Evolutionary conservation across 2,113 vertebrate species (phyloP), one percentile per base, ranked within the genome.

Genomic region (Rhagologus leucostigma): DNA sequence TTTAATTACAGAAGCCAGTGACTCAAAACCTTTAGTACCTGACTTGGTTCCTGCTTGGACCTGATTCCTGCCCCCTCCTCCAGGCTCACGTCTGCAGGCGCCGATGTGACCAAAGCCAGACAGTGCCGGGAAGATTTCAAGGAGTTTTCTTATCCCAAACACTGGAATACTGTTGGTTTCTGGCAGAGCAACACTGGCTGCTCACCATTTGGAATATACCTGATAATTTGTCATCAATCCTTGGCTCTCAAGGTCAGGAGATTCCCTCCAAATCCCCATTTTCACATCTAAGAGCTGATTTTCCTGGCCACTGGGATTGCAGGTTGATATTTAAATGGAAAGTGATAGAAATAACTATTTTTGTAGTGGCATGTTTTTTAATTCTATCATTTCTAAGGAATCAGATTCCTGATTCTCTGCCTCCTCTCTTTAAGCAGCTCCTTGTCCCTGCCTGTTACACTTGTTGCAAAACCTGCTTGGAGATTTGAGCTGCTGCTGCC

Each of bases 1-100:
- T 95, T 94, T 95, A 97, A 95, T 97, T 97, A 91, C 77, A 63
- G 80, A 78, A 81, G 9, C 16, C 81, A 84, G 89, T 85, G 95
- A 92, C 33, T 95, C 90, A 95, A 91, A 93, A 75, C 87, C 32
- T 26, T 84, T 23, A 29, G 44, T 78, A 91, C 91, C 93, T 95
- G 91, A 84, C 55, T 89, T 47, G 19, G 62, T 59, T 77, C 35
- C 42, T 7, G 23, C 78, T 62, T 27, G 63, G 63, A 22, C 30
- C 41, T 69, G 57, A 9, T 26, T 91, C 46, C 82, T 81, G 71
- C 59, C 46, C 55, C 56, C n/a, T 71, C 42, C 65, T 86, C 71
- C 53, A 60, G 52, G 26, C 75, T 85, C 64, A 9, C 0, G 1
- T 26, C 4, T 2, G 57, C 76, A 35, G 70, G 22, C 60, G 69